Conservation (phyloP, 2,797 vertebrate species). For the Enteromius trimaculatus region DNA sequence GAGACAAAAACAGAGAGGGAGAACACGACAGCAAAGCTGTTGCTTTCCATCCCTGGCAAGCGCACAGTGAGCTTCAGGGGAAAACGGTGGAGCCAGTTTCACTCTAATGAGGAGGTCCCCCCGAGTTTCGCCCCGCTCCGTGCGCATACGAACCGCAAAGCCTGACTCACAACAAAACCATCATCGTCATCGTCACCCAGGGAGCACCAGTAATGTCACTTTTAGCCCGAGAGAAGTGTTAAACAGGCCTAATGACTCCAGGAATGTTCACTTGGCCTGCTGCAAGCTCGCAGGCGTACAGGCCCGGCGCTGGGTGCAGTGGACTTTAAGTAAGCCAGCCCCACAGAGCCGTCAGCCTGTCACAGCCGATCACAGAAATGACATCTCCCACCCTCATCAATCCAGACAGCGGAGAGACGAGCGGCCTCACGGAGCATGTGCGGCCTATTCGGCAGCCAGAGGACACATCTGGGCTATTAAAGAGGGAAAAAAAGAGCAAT, state of each 20-base stretch:
- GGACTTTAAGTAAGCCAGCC: constrained; percentile 65
- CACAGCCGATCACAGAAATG: constrained; percentile 60
- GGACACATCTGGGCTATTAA: constrained; percentile 61
- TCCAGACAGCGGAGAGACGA: constrained; percentile 58
- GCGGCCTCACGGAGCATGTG: constrained; percentile 39
- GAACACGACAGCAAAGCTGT: constrained; percentile 36
- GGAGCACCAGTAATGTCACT: constrained; percentile 61
- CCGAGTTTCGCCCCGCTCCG: neutral
- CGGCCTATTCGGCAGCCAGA: constrained; percentile 49
- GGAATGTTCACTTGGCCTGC: constrained; percentile 66
- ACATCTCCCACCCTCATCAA: constrained; percentile 62
- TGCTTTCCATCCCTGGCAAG: constrained; percentile 30
- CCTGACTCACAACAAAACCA: constrained; percentile 48
- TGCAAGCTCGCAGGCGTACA: constrained; percentile 21
- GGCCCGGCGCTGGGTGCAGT: constrained; percentile 53
- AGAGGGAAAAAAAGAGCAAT: constrained; percentile 58
- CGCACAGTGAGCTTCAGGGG: constrained; percentile 23
- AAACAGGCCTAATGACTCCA: constrained; percentile 69
- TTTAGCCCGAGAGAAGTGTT: constrained; percentile 61
- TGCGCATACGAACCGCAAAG: neutral
- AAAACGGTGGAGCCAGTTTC: constrained; percentile 18
- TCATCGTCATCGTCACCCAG: constrained; percentile 43
- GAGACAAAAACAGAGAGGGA: constrained; percentile 17
- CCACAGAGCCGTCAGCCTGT: constrained; percentile 60
- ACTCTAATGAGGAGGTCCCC: constrained; percentile 39